phyloP scores from a whole-genome alignment of 2,113 vertebrate genomes.

The Proteles cristata region DNA sequence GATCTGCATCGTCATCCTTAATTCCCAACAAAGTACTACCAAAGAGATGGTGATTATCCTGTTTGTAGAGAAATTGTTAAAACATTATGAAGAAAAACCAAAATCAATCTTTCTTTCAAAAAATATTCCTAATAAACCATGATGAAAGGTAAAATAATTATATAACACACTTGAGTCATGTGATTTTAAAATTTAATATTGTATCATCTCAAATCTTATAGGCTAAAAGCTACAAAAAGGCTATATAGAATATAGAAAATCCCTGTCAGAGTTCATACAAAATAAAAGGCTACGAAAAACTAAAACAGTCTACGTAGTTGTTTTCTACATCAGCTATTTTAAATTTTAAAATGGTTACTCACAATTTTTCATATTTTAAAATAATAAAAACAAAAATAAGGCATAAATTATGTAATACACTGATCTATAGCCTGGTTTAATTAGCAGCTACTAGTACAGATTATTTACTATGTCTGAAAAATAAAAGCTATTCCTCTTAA shows the following conservation, averaged over 20 bases:
- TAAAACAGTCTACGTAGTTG: not conserved
- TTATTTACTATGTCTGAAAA: constrained; percentile 31
- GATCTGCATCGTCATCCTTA: constrained; percentile 96
- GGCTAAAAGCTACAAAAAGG: not conserved
- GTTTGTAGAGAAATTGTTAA: constrained; percentile 36
- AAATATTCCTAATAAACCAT: constrained; percentile 28
- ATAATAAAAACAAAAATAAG: constrained; percentile 8
- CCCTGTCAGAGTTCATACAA: constrained; percentile 17
- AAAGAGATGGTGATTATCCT: constrained; percentile 98
- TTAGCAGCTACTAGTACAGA: not conserved
- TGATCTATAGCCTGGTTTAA: not conserved
- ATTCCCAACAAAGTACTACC: constrained; percentile 96
- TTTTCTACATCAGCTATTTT: not conserved
- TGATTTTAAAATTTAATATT: constrained; percentile 24
- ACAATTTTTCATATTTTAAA: constrained; percentile 27
- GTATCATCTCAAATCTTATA: not conserved
- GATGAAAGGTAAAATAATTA: constrained; percentile 50
- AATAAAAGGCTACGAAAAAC: constrained; percentile 1
- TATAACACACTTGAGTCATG: not conserved
- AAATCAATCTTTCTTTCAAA: constrained; percentile 33
- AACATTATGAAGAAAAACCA: constrained; percentile 43
- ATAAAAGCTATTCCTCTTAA: constrained; percentile 5
- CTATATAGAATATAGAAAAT: constrained; percentile 43
- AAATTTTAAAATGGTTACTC: not conserved
- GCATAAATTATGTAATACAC: not conserved